phyloP scores from a whole-genome alignment of 2,888 invertebrate species.

The Allacma fusca region DNA sequence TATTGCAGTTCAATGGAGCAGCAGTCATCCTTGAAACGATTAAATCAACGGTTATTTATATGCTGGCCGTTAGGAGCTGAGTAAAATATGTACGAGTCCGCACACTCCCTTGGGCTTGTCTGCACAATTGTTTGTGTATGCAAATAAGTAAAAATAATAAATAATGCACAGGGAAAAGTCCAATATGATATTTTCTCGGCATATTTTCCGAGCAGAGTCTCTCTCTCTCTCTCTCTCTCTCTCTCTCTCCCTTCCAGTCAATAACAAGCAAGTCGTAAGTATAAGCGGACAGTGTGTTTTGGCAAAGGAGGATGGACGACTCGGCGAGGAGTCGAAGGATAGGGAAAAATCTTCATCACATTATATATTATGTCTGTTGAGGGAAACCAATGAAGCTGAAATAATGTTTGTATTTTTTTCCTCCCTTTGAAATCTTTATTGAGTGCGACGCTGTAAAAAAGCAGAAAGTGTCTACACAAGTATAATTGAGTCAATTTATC shows the following conservation, averaged over 20 bases:
- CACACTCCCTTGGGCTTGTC: neutral
- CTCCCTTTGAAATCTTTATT: constrained; percentile 16
- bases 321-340: too few relatives aligned
- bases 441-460: constrained; percentile 5
- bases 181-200: neutral
- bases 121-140: neutral
- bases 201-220: neutral
- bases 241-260: too few relatives aligned
- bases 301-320: neutral
- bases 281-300: neutral
- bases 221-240: too few relatives aligned
- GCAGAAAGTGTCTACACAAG: constrained; percentile 16
- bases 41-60: constrained; percentile 9
- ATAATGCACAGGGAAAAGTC: neutral
- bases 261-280: neutral
- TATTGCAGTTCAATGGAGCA: constrained; percentile 13
- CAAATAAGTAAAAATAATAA: constrained; percentile 10
- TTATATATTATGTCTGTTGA: neutral
- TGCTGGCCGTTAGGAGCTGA: neutral
- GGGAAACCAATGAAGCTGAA: constrained; percentile 10
- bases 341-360: neutral
- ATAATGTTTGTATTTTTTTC: constrained; percentile 8
- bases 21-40: constrained; percentile 16
- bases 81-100: neutral
- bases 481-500: constrained; percentile 36